Conservation (phyloP, 2,113 vertebrate species). For the Diphyllodes magnificus region DNA sequence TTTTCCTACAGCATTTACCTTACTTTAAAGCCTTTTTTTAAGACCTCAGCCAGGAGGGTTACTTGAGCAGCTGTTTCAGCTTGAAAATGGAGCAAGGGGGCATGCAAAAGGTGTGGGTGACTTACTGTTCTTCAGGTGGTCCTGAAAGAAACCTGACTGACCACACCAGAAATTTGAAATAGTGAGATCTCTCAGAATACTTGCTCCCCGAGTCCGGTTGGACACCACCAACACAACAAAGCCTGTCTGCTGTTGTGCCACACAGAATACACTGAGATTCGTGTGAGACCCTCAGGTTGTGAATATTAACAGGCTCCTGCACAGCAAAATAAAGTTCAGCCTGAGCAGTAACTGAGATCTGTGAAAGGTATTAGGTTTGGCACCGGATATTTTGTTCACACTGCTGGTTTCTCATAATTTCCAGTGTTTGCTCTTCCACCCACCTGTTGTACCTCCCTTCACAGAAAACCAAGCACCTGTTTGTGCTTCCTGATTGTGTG, state of each 20-base stretch:
- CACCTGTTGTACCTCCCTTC: not conserved
- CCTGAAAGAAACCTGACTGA: not conserved
- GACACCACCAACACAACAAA: rapidly evolving
- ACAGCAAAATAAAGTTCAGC: not conserved
- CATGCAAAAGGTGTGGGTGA: not conserved
- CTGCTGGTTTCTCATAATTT: not conserved
- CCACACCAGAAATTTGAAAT: not conserved
- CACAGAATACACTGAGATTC: not conserved
- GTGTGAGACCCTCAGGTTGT: not conserved
- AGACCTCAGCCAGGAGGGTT: not conserved
- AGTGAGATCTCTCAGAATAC: not conserved
- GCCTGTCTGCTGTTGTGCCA: not conserved
- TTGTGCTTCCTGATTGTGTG: not conserved
- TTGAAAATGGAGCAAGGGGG: not conserved
- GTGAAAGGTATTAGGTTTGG: not conserved
- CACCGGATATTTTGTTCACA: not conserved
- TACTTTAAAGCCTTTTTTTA: not conserved
- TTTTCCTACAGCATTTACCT: not conserved
- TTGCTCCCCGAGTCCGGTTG: rapidly evolving
- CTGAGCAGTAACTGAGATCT: not conserved
- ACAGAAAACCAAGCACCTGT: not conserved
- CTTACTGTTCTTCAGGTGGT: not conserved
- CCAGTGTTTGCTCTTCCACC: not conserved
- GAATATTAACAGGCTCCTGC: not conserved
- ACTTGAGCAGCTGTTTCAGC: not conserved